phyloP scores from a whole-genome alignment of 1,140 invertebrate species.

The Lepidostoma basale region DNA sequence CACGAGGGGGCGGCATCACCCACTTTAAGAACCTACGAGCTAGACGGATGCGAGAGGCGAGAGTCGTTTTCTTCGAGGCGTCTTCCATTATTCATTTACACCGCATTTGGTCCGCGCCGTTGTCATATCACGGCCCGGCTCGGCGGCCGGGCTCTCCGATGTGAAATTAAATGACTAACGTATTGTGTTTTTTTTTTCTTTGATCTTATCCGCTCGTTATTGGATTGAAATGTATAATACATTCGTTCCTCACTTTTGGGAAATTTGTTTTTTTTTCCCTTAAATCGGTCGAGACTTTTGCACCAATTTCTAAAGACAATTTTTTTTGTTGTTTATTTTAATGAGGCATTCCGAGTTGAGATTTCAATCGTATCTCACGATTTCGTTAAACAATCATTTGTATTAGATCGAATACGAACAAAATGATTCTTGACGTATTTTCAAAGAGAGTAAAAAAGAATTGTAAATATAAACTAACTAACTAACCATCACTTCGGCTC shows the following conservation, averaged over 20 bases:
- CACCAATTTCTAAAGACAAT: too few species aligned
- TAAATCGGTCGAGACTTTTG: too few species aligned
- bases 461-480: too few species aligned
- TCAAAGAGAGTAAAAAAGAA: too few species aligned
- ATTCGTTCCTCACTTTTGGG: conserved; percentile 9
- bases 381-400: too few species aligned
- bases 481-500: too few species aligned
- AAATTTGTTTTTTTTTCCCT: not conserved
- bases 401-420: too few species aligned
- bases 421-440: too few species aligned
- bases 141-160: conserved; percentile 3
- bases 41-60: not conserved
- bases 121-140: not conserved
- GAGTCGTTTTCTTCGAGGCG: not conserved
- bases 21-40: too few species aligned
- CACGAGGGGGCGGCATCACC: too few species aligned
- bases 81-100: conserved; percentile 37
- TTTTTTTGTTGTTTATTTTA: conserved; percentile 9
- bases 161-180: not conserved
- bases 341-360: too few species aligned
- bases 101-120: conserved; percentile 26
- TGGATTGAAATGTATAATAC: conserved; percentile 5
- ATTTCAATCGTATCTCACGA: too few species aligned
- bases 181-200: conserved; percentile 5
- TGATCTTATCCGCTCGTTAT: conserved; percentile 1